A percentile compares a stretch with the other conserved stretches of the same genome.
phyloP scores from a whole-genome alignment of 1,140 invertebrate genomes.

The Luehdorfia chinensis region DNA sequence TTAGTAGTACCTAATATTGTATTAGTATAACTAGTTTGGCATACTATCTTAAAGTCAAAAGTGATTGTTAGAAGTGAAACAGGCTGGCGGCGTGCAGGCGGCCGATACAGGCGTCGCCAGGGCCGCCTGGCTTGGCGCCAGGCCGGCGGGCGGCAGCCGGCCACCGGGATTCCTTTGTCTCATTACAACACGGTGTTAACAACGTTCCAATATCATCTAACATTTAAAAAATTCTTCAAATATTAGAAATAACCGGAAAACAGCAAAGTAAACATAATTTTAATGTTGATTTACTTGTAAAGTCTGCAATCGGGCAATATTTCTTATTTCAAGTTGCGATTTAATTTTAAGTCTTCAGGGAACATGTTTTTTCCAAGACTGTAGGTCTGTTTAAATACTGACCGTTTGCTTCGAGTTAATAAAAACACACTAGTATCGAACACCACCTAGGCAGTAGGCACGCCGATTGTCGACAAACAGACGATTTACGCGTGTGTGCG shows the following conservation, averaged over 20 bases:
- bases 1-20: too few relatives aligned
- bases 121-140: slow-evolving; percentile 73
- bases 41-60: background rate
- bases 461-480: slow-evolving; percentile 27
- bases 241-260: too few relatives aligned
- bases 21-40: too few relatives aligned
- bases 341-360: background rate
- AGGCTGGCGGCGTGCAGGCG: slow-evolving; percentile 60
- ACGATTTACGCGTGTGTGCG: slow-evolving; percentile 42
- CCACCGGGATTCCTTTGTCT: slow-evolving; percentile 74
- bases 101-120: slow-evolving; percentile 64
- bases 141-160: slow-evolving; percentile 69
- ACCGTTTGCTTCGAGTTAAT: slow-evolving; percentile 25
- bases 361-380: slow-evolving; percentile 14
- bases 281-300: too few relatives aligned
- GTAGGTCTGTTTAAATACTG: slow-evolving; percentile 13
- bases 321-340: too few relatives aligned
- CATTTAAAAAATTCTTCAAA: too few relatives aligned
- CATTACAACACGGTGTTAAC: slow-evolving; percentile 29
- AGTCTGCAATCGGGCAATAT: too few relatives aligned
- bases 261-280: too few relatives aligned
- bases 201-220: background rate
- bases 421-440: slow-evolving; percentile 32
- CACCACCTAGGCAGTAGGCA: slow-evolving; percentile 30
- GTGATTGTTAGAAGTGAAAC: slow-evolving; percentile 17